phyloP scores from a whole-genome alignment of 2,888 invertebrate genomes.

The Apotomis turbidana region DNA sequence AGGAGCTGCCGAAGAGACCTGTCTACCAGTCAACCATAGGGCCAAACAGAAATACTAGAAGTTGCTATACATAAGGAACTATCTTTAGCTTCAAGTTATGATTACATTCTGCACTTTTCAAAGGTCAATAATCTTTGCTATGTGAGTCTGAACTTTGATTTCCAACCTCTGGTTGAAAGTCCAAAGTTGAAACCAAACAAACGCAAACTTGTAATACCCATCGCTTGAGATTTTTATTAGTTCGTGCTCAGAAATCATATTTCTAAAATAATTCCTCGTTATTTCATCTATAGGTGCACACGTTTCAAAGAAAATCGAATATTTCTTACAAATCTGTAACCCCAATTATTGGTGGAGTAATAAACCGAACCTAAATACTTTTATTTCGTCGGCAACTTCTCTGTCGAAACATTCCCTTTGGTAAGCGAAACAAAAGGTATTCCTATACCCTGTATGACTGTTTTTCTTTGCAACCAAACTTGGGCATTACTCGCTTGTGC shows the following conservation, averaged over 20 bases:
- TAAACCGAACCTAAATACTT: constrained; percentile 34
- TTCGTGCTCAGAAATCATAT: background rate
- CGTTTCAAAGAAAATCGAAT: constrained; percentile 11
- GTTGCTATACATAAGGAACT: no score
- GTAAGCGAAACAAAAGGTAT: constrained; percentile 13
- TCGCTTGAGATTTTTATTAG: background rate
- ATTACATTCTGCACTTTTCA: no score
- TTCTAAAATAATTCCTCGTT: background rate
- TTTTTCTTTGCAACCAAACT: background rate
- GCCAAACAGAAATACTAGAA: no score
- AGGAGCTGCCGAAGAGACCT: no score
- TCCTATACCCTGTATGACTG: background rate
- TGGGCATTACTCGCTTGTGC: background rate
- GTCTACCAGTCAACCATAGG: no score
- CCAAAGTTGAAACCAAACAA: background rate
- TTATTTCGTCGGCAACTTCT: constrained; percentile 24
- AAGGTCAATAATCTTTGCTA: no score
- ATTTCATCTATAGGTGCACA: constrained; percentile 2
- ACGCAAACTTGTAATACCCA: background rate
- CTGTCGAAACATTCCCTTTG: constrained; percentile 26
- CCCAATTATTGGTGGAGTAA: constrained; percentile 34
- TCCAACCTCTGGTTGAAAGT: background rate
- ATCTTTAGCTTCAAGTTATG: no score
- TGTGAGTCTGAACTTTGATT: background rate
- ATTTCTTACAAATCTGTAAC: constrained; percentile 33